phyloP scores from a whole-genome alignment of 1,140 invertebrate species.

The Mamestra configurata region DNA sequence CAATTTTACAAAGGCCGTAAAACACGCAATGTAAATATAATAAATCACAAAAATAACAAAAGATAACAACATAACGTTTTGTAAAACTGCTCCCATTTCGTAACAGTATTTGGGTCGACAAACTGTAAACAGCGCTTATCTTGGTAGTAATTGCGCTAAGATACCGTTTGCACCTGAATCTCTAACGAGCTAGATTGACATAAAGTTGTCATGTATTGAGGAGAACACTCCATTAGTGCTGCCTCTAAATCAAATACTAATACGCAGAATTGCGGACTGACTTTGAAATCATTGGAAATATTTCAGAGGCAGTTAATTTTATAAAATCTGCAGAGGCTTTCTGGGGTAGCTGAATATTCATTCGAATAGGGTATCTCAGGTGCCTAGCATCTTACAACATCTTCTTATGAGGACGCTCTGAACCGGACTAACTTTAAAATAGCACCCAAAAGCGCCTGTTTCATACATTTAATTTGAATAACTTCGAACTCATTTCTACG shows the following conservation, averaged over 20 bases:
- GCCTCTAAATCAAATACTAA: not conserved
- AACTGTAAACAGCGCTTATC: conserved; percentile 45
- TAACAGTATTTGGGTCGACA: conserved; percentile 39
- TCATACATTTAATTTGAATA: no score
- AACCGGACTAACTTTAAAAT: no score
- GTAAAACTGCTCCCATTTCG: conserved; percentile 46
- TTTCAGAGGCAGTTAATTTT: no score
- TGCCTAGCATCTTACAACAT: no score
- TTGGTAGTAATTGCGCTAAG: not conserved
- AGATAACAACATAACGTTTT: conserved; percentile 41
- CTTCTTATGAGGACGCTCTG: no score
- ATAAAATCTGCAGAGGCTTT: no score
- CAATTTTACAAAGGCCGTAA: conserved; percentile 26
- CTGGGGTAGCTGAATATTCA: no score
- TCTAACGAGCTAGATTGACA: not conserved
- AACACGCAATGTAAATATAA: conserved; percentile 51
- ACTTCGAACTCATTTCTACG: no score
- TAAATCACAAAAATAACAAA: conserved; percentile 49
- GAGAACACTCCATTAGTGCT: not conserved
- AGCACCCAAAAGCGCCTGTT: not conserved
- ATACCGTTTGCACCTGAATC: conserved; percentile 39
- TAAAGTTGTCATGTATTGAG: not conserved
- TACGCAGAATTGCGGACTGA: not conserved
- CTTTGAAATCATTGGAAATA: no score
- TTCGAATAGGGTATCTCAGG: no score